Conservation (phyloP, 2,797 vertebrate species). For the Netta rufina region DNA sequence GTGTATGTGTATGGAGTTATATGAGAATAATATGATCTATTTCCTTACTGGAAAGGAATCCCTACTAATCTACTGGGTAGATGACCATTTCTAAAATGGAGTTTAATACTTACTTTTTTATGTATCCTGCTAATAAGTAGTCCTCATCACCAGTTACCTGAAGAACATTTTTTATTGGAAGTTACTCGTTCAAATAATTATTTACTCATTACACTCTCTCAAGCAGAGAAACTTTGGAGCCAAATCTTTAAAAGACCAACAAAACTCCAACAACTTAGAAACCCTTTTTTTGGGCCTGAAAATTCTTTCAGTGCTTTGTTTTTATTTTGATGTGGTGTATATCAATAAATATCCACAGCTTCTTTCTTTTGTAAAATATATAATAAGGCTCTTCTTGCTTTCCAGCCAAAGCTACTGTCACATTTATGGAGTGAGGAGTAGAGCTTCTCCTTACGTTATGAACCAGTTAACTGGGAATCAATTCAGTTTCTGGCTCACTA, state of each 20-base stretch:
- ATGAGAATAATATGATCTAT: neutral
- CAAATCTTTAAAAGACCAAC: neutral
- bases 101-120: neutral
- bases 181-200: too few species aligned
- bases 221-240: neutral
- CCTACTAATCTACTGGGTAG: neutral
- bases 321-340: neutral
- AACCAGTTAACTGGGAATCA: neutral
- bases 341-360: neutral
- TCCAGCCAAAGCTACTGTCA: neutral
- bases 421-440: neutral
- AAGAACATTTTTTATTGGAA: neutral
- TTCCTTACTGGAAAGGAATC: neutral
- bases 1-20: neutral
- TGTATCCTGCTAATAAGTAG: neutral
- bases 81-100: neutral
- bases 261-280: neutral
- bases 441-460: neutral
- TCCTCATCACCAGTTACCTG: neutral
- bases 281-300: neutral
- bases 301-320: neutral
- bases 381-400: neutral
- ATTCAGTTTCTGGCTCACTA: neutral
- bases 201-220: neutral
- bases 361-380: neutral